Evolutionary conservation across 1,140 invertebrate genomes (phyloP).

Genomic region (Atopsyche davidsoni): DNA sequence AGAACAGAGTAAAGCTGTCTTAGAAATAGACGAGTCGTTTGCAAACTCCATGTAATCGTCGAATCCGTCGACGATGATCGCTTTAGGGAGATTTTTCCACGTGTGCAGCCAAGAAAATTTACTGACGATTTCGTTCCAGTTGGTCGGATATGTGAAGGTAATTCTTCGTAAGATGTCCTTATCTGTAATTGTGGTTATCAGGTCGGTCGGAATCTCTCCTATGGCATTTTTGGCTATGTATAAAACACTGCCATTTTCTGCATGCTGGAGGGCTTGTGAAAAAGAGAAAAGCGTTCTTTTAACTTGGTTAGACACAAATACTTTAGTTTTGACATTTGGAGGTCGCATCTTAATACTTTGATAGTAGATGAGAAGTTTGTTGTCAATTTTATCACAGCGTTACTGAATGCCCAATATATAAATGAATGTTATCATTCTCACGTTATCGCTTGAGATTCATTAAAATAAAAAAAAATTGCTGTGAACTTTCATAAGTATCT

Average conservation of each 20-base stretch:
- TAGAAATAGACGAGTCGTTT: neutral
- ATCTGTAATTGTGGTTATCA: neutral
- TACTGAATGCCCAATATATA: too few species aligned
- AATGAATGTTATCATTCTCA: too few species aligned
- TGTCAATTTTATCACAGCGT: too few species aligned
- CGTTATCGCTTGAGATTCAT: too few species aligned
- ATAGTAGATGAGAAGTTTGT: too few species aligned
- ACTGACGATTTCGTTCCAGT: conserved; percentile 10
- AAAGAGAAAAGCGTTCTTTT: neutral
- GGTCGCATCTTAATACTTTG: conserved; percentile 3
- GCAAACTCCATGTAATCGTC: neutral
- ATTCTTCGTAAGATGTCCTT: conserved; percentile 17
- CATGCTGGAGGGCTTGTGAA: neutral
- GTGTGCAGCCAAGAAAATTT: conserved; percentile 13
- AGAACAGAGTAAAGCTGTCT: neutral
- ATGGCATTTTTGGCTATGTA: neutral
- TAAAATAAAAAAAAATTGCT: too few species aligned
- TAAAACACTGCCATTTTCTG: neutral
- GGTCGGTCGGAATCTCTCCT: neutral
- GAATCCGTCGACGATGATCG: neutral
- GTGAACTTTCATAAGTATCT: too few species aligned
- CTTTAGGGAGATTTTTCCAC: conserved; percentile 4
- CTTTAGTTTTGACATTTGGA: neutral
- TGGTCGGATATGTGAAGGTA: conserved; percentile 13
- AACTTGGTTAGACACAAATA: neutral